Conservation (phyloP, 2,888 invertebrate species). For the Pseudanteris insignis region DNA sequence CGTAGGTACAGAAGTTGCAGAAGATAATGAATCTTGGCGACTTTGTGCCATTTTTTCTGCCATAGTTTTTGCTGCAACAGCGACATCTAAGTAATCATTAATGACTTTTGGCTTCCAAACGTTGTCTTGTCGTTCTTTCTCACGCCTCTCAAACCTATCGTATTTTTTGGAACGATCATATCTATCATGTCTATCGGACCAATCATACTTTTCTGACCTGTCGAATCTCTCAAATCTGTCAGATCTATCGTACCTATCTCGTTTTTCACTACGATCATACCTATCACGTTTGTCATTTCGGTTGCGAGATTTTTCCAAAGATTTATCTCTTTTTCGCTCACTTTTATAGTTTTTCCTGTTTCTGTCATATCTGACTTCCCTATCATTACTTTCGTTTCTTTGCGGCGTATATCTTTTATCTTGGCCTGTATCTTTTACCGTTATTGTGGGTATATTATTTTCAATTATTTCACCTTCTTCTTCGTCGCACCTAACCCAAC, state of each 20-base stretch:
- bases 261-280: slow-evolving; percentile 8
- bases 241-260: slow-evolving; percentile 6
- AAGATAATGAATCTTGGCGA: neutral
- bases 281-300: slow-evolving; percentile 13
- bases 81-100: slow-evolving; percentile 26
- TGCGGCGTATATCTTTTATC: neutral
- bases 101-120: slow-evolving; percentile 29
- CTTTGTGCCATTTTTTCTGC: slow-evolving; percentile 26
- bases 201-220: slow-evolving; percentile 5
- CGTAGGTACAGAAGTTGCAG: slow-evolving; percentile 3
- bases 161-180: slow-evolving; percentile 16
- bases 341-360: slow-evolving; percentile 10
- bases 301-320: slow-evolving; percentile 14
- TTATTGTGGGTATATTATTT: neutral
- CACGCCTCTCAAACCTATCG: slow-evolving; percentile 14
- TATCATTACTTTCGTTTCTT: neutral
- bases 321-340: slow-evolving; percentile 1
- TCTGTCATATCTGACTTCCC: slow-evolving; percentile 11
- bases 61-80: slow-evolving; percentile 27
- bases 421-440: neutral
- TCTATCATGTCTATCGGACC: slow-evolving; percentile 10
- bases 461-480: slow-evolving; percentile 33
- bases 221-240: slow-evolving; percentile 14
- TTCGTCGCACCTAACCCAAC: slow-evolving; percentile 18
- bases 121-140: slow-evolving; percentile 12